Evolutionary conservation across 2,888 invertebrate species (phyloP), one percentile per base, ranked within the genome.

Genomic region (Erebia palarica): DNA sequence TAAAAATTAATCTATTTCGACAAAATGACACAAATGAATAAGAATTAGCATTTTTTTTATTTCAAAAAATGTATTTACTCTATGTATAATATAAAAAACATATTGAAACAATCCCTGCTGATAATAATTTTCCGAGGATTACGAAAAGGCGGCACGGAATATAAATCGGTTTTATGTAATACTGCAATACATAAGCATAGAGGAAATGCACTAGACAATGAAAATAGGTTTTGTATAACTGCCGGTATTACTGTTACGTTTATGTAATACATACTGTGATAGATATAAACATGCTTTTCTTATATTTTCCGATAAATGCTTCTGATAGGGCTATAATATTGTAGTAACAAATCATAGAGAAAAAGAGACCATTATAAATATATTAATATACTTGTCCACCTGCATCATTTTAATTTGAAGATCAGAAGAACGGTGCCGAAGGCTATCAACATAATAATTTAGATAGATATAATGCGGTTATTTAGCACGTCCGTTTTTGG

Each of bases 171-270:
- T 82, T 88, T 86, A 86, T 81, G 84, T 88, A 90, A 90, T 81
- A 75, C 70, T 75, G 77, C 67, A 79, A 82, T 80, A 82, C 81
- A 80, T 83, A 84, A 84, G 80, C 78, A 78, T 84, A 80, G 76
- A 88, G 90, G 89, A 92, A 92, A 88, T 88, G 90, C 86, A 89
- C 91, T 90, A 91, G 91, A 92, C 91, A 91, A 89, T 91, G 91
- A 91, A 92, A 88, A 85, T 84, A 79, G 80, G 84, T 86, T 87
- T 82, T 83, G 82, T 84, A 81, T 84, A 87, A 88, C 85, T 84
- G 81, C 82, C 81, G 85, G 79, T 77, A 79, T 86, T 87, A 86
- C 82, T 71, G 66, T 78, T 66, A 63, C 73, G 47, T 60, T 76
- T 80, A 88, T 81, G 83, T 86, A 90, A 89, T 77, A 73, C 74